Percentiles rank a stretch among this genome's conserved stretches.
These are phyloP conservation scores for Panopea generosa DNA, from an alignment of 2,888 invertebrate genomes.

Conservation along the genomic window DNA sequence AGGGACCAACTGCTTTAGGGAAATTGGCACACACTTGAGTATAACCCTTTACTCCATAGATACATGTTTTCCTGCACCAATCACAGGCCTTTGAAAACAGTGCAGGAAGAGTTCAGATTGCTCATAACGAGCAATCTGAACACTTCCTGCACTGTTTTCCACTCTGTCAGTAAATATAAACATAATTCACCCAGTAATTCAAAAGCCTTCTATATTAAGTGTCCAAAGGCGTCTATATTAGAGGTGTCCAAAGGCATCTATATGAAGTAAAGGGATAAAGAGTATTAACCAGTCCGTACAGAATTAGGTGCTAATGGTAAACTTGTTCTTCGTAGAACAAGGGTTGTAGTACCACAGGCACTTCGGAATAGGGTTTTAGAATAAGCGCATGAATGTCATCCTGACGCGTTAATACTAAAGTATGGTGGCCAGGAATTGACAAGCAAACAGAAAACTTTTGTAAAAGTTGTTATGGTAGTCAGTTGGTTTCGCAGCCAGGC, in stretches of 20 bases:
- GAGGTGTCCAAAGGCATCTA: too few relatives aligned
- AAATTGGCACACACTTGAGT: conserved; percentile 21
- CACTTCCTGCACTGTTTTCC: too few relatives aligned
- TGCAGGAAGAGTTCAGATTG: too few relatives aligned
- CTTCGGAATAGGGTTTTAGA: neutral
- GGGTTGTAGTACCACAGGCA: conserved; percentile 14
- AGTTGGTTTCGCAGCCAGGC: conserved; percentile 20
- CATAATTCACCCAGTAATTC: too few relatives aligned
- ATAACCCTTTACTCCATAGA: too few relatives aligned
- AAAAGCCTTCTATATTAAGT: too few relatives aligned
- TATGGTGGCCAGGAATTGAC: conserved; percentile 37
- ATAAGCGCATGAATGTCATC: conserved; percentile 20
- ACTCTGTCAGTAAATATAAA: too few relatives aligned
- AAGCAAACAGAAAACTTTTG: conserved; percentile 38
- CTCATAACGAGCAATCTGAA: too few relatives aligned
- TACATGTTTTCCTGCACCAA: too few relatives aligned
- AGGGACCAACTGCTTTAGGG: neutral
- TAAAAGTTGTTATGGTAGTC: conserved; percentile 58
- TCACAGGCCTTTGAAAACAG: too few relatives aligned
- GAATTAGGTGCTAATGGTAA: conserved; percentile 25
- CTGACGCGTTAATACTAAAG: conserved; percentile 1
- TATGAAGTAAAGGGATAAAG: too few relatives aligned
- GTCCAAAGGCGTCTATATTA: too few relatives aligned
- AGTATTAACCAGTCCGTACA: conserved; percentile 26
- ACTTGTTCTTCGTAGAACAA: conserved; percentile 17